Conservation (phyloP, 2,797 vertebrate species). For the Acanthurus lineatus region DNA sequence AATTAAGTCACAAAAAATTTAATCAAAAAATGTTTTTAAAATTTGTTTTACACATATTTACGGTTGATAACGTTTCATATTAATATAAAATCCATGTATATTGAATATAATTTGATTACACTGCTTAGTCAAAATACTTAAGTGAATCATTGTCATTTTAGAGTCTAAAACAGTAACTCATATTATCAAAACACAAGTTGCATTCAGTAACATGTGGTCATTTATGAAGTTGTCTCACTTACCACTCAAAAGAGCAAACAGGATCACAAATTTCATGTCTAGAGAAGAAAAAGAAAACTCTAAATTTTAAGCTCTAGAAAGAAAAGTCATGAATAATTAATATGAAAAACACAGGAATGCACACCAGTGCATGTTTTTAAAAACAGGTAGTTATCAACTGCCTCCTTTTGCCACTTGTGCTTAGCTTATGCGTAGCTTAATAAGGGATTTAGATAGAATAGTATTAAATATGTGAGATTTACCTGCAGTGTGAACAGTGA, state of each 20-base stretch:
- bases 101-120: not conserved
- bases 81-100: not conserved
- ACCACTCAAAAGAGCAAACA: conserved; percentile 74
- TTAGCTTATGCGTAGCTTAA: no score
- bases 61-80: not conserved
- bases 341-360: not conserved
- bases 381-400: not conserved
- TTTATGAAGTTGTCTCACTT: conserved; percentile 33
- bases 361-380: not conserved
- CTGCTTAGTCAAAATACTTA: fast-evolving
- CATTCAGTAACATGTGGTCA: not conserved
- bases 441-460: not conserved
- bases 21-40: not conserved
- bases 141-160: not conserved
- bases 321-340: not conserved
- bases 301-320: not conserved
- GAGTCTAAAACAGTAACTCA: not conserved
- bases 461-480: conserved; percentile 37
- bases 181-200: not conserved
- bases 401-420: no score
- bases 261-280: conserved; percentile 73
- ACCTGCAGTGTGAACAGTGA: conserved; percentile 54
- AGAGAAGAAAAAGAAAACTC: conserved; percentile 18
- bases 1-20: not conserved
- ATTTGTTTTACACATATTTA: not conserved